Evolutionary conservation across 2,797 vertebrate genomes (phyloP).

Genomic region (Knipowitschia caucasica): DNA sequence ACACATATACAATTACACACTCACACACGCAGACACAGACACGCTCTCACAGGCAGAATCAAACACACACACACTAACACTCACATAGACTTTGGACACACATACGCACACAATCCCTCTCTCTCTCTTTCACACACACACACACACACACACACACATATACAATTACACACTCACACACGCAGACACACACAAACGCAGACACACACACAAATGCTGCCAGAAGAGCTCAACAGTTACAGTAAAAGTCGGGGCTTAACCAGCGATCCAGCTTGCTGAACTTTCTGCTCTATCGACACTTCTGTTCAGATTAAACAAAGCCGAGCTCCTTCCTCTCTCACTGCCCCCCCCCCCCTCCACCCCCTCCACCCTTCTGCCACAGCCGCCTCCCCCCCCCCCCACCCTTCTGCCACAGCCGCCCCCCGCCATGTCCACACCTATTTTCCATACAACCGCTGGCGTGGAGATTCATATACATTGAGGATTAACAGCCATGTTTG

Average conservation of each 20-base stretch:
- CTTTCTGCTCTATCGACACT: slow-evolving; percentile 75
- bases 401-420: slow-evolving; percentile 8
- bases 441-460: slow-evolving; percentile 46
- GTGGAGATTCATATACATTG: slow-evolving; percentile 59
- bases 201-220: slow-evolving; percentile 30
- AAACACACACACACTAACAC: slow-evolving; percentile 26
- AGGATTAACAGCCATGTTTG: slow-evolving; percentile 60
- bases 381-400: slow-evolving; percentile 10
- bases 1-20: too few species aligned
- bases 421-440: slow-evolving; percentile 18
- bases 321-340: slow-evolving; percentile 48
- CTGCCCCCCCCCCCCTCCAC: slow-evolving; percentile 38
- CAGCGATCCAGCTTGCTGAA: slow-evolving; percentile 73
- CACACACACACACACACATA: too few species aligned
- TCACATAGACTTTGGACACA: too few species aligned
- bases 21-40: too few species aligned
- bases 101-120: too few species aligned
- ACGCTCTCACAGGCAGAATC: too few species aligned
- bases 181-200: too few species aligned
- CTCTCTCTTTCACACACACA: background rate
- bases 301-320: slow-evolving; percentile 74
- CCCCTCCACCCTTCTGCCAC: slow-evolving; percentile 14
- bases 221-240: slow-evolving; percentile 62
- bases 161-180: too few species aligned
- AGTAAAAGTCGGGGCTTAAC: slow-evolving; percentile 70